Conservation (phyloP, 2,113 vertebrate genomes). For the Gorsachius goisagi region DNA sequence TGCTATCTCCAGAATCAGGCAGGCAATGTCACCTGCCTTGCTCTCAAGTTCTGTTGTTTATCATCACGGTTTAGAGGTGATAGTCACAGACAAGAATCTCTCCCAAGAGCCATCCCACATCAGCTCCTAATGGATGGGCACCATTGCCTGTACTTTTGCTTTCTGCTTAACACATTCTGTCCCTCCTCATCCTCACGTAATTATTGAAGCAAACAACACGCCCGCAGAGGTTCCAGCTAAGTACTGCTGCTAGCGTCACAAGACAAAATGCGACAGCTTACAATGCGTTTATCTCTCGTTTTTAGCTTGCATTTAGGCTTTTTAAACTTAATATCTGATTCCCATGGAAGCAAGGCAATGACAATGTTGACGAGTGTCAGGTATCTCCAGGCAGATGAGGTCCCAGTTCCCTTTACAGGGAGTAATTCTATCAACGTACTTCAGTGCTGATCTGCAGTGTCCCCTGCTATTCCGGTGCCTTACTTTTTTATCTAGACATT, state of each 20-base stretch:
- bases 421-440: conserved; percentile 25
- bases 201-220: background rate
- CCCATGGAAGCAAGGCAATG: conserved; percentile 12
- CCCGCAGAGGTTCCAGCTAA: background rate
- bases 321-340: conserved; percentile 47
- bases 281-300: background rate
- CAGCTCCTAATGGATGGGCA: conserved; percentile 19
- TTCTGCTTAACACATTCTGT: background rate
- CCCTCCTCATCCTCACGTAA: background rate
- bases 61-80: background rate
- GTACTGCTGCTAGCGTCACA: background rate
- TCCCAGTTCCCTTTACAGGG: conserved; percentile 14
- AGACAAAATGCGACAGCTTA: background rate
- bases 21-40: background rate
- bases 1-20: background rate
- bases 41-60: conserved; percentile 15
- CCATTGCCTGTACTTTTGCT: background rate
- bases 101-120: conserved; percentile 20
- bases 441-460: background rate
- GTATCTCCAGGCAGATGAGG: background rate
- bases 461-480: background rate
- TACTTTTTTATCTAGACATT: conserved; percentile 12
- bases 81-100: background rate
- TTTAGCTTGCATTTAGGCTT: conserved; percentile 4
- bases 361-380: conserved; percentile 17